Conservation (phyloP, 2,113 vertebrate genomes). For the Ailurus styani region DNA sequence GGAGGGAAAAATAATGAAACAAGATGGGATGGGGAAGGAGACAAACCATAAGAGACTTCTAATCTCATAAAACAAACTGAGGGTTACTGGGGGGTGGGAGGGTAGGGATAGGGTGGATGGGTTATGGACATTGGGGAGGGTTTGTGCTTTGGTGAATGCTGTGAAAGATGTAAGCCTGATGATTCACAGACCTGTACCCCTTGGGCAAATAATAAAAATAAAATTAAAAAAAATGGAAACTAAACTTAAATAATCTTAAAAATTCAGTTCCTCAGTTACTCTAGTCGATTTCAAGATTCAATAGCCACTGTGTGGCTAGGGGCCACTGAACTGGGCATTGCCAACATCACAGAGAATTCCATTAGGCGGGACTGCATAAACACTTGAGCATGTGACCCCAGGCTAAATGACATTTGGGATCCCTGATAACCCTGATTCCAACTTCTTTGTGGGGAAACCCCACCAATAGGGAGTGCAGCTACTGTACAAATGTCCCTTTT, state of each 20-base stretch:
- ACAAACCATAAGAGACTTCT: no score
- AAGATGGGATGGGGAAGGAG: no score
- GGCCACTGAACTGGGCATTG: neutral
- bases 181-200: no score
- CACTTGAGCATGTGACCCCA: neutral
- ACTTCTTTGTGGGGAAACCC: neutral
- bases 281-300: neutral
- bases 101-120: no score
- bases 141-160: no score
- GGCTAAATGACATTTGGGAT: neutral
- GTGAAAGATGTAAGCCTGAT: no score
- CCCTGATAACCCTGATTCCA: neutral
- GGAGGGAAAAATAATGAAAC: no score
- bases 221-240: neutral
- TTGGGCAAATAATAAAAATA: no score
- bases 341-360: neutral
- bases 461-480: neutral
- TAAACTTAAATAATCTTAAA: neutral
- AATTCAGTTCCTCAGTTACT: neutral
- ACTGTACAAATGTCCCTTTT: neutral
- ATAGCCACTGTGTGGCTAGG: neutral
- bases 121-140: no score
- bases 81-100: no score
- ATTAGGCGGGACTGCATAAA: neutral
- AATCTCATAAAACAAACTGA: no score